These are phyloP conservation scores for Rhabdomys pumilio DNA, from an alignment of 2,797 vertebrate genomes.

Conservation along the genomic window DNA sequence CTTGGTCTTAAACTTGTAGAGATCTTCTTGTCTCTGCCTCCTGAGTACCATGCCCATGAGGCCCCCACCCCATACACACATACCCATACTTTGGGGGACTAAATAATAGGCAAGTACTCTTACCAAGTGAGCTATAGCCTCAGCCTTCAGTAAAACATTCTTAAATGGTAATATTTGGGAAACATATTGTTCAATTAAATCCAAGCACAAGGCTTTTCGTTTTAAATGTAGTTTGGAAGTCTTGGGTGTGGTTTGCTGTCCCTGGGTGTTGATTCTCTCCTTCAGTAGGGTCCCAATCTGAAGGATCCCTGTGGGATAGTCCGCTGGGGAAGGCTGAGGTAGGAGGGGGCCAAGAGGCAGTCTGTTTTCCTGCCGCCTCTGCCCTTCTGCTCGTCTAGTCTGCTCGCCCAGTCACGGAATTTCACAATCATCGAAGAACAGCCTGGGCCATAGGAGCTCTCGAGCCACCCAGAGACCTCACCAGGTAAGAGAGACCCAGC, in stretches of 20 bases:
- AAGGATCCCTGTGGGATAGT: neutral
- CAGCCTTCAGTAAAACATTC: neutral
- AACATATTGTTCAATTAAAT: neutral
- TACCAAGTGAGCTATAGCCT: neutral
- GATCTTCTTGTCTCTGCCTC: neutral
- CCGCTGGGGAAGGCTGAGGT: neutral
- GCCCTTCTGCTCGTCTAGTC: neutral
- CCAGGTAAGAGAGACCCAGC: constrained; percentile 3
- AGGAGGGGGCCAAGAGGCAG: neutral
- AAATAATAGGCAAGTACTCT: neutral
- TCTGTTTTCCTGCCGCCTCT: neutral
- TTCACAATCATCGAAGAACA: fast-evolving
- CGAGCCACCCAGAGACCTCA: neutral
- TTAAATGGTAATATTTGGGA: neutral
- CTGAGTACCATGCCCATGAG: neutral
- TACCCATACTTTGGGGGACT: neutral
- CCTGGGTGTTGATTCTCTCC: neutral
- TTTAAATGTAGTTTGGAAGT: constrained; percentile 6
- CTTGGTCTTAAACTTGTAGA: neutral
- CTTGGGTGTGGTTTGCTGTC: neutral
- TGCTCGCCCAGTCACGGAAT: neutral
- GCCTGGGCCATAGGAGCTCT: too few relatives aligned
- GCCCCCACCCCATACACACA: neutral
- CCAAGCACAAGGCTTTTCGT: neutral
- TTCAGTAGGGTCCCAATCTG: neutral